phyloP scores from a whole-genome alignment of 1,140 invertebrate species.

The Adoxophyes honmai region DNA sequence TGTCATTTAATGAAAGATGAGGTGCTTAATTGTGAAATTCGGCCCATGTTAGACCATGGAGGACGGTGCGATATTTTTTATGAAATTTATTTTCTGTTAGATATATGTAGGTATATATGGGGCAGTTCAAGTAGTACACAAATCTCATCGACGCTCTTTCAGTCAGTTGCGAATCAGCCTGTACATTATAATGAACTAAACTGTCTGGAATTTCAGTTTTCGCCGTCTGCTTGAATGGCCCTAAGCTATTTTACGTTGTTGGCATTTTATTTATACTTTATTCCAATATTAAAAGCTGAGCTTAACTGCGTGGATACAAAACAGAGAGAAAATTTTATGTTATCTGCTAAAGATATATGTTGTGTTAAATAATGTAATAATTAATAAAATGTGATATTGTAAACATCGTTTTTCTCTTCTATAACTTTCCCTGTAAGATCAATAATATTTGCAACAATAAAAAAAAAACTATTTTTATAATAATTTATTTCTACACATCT shows the following conservation, averaged over 20 bases:
- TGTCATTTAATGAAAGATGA: slow-evolving; percentile 42
- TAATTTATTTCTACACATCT: too few relatives aligned
- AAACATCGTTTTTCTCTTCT: too few relatives aligned
- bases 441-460: too few relatives aligned
- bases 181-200: not conserved
- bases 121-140: slow-evolving; percentile 1
- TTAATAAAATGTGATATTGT: slow-evolving; percentile 73
- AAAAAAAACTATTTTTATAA: too few relatives aligned
- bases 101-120: slow-evolving; percentile 1
- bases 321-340: slow-evolving; percentile 48
- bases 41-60: slow-evolving; percentile 20
- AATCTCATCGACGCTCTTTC: not conserved
- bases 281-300: slow-evolving; percentile 63
- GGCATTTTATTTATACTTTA: slow-evolving; percentile 66
- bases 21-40: slow-evolving; percentile 54
- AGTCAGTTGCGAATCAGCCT: not conserved
- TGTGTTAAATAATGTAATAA: slow-evolving; percentile 69
- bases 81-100: slow-evolving; percentile 39
- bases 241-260: slow-evolving; percentile 51
- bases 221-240: slow-evolving; percentile 34
- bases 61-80: slow-evolving; percentile 55
- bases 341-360: slow-evolving; percentile 68
- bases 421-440: too few relatives aligned
- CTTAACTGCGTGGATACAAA: slow-evolving; percentile 47
- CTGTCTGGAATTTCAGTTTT: not conserved